Evolutionary conservation across 2,888 invertebrate species (phyloP).

Genomic region (Diarsia dahlii): DNA sequence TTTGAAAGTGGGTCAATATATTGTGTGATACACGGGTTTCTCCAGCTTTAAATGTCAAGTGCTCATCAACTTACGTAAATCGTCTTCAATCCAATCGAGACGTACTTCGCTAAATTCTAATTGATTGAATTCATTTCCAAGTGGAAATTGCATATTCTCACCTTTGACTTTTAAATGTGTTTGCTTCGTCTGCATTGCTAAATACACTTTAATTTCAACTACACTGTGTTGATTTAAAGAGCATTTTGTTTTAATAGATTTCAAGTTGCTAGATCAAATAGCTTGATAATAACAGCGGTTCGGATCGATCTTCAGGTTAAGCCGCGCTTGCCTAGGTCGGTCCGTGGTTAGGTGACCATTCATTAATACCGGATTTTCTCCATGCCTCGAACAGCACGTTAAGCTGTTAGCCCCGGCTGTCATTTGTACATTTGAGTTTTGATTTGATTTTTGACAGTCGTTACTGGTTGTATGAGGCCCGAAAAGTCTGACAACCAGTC

Average conservation of each 20-base stretch:
- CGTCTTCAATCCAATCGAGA: conserved; percentile 26
- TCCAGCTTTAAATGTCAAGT: conserved; percentile 46
- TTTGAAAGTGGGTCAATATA: conserved; percentile 17
- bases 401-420: background rate
- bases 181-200: conserved; percentile 9
- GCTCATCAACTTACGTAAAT: conserved; percentile 46
- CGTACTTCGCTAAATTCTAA: conserved; percentile 44
- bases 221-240: background rate
- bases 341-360: background rate
- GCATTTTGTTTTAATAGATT: background rate
- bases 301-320: background rate
- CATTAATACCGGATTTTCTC: too few relatives aligned
- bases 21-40: conserved; percentile 26
- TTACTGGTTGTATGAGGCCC: background rate
- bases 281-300: background rate
- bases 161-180: conserved; percentile 32
- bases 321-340: background rate
- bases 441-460: background rate
- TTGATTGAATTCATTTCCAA: conserved; percentile 48
- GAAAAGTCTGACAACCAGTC: background rate
- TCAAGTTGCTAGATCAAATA: background rate
- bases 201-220: background rate
- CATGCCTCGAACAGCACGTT: background rate
- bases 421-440: background rate
- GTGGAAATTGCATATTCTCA: conserved; percentile 47